phyloP scores from a whole-genome alignment of 1,140 invertebrate species.

The Tetraneura akinire region DNA sequence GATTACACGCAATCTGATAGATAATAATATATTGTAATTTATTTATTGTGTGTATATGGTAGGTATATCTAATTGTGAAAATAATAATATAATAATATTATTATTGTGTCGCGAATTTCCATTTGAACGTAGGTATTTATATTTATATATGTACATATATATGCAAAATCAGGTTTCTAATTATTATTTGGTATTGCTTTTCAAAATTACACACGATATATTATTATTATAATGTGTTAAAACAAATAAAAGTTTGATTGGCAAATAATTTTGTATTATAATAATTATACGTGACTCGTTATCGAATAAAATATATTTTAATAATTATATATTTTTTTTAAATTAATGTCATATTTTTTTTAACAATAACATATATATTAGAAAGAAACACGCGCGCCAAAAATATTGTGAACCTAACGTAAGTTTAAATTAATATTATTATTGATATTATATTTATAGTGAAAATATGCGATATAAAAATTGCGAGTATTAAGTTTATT shows the following conservation, averaged over 20 bases:
- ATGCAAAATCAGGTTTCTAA: neutral
- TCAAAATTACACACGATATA: neutral
- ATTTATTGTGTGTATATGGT: neutral
- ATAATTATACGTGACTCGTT: neutral
- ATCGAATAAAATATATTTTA: too few relatives aligned
- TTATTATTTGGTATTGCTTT: neutral
- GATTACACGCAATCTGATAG: neutral
- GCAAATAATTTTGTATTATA: slow-evolving; percentile 2
- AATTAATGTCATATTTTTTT: neutral
- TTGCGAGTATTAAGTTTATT: too few relatives aligned
- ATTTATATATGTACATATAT: neutral
- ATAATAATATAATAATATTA: neutral
- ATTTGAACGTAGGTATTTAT: too few relatives aligned
- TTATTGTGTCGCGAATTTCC: neutral
- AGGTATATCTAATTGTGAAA: neutral
- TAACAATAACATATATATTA: too few relatives aligned
- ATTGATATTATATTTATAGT: too few relatives aligned
- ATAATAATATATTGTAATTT: too few relatives aligned
- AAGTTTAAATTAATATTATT: too few relatives aligned
- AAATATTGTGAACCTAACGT: too few relatives aligned
- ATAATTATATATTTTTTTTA: neutral
- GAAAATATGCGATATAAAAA: too few relatives aligned
- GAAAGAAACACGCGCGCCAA: too few relatives aligned
- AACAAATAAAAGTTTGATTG: slow-evolving; percentile 4
- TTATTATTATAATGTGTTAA: neutral